Base-by-base conservation (phyloP, 2,888 invertebrate genomes). In the Lithosia quadra region DNA sequence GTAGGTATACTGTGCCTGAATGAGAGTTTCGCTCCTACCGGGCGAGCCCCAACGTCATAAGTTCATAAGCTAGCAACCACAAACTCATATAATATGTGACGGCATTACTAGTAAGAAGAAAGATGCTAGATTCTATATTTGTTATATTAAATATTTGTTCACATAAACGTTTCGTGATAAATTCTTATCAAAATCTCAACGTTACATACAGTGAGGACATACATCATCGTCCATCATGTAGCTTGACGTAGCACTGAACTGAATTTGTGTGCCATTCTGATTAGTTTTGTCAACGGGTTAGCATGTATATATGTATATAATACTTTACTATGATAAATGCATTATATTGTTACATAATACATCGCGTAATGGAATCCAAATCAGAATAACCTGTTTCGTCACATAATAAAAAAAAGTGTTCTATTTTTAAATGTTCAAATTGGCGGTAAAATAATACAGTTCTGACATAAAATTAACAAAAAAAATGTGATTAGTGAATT, bases 141-240 rank as follows among this genome's bases (percentile, higher is more conserved):
- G 78, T 74, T 81, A 74, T 67, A 70, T 63, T 80, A 84, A 84
- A 86, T 85, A 83, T 84, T 83, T 78, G 74, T 36, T 66, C 64
- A 43, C 55, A 63, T 65, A 67, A 64, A 65, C 65, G 64, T 74
- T 68, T 39, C 71, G 67, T 78, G 87, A 88, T 87, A 86, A 76
- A 63, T 68, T 68, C 74, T 88, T 92, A 91, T 91, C 89, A 82
- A 70, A 78, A 83, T 86, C 83, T 84, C 69, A 76, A 82, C 84
- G 86, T n/a, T 55, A 22, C 22, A 13, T 55, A 22, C 22, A 13
- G 86, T 86, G 87, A 80, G 81, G 79, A 77, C 85, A 87, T 93
- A 86, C 81, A 93, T 92, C 92, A 93, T 92, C 90, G 90, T 94
- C 85, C 91, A 94, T 94, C 94, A 93, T 87, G 85, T 65, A 85